A percentile compares a stretch with the other conserved stretches of the same genome.
These are phyloP conservation scores for Geococcyx californianus DNA, from an alignment of 2,113 vertebrate species.

Conservation along the genomic window DNA sequence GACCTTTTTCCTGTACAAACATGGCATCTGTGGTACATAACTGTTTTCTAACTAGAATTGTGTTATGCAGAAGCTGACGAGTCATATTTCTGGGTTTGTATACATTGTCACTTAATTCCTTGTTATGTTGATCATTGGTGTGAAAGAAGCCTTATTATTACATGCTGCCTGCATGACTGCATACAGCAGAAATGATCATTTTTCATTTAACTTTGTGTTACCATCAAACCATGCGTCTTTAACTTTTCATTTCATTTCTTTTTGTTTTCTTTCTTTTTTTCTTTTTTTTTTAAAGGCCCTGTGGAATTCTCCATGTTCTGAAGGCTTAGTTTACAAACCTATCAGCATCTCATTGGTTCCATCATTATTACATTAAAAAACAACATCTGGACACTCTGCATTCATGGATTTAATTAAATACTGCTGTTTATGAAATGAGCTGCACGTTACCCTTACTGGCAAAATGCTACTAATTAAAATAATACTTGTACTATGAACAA, in stretches of 20 bases:
- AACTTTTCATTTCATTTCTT: conserved; percentile 66
- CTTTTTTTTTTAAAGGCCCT: conserved; percentile 73
- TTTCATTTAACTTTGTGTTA: conserved; percentile 42
- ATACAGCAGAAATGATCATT: not conserved
- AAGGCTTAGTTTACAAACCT: conserved; percentile 80
- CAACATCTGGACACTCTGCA: conserved; percentile 63
- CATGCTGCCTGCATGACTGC: not conserved
- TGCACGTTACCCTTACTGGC: conserved; percentile 29
- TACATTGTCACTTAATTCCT: not conserved
- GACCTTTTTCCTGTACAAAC: not conserved
- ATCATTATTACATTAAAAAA: conserved; percentile 72
- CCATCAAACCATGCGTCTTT: conserved; percentile 46
- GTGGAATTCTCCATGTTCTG: conserved; percentile 81
- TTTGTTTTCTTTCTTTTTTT: conserved; percentile 54
- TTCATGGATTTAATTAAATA: conserved; percentile 57
- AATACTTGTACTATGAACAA: conserved; percentile 7
- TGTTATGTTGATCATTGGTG: not conserved
- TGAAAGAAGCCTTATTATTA: not conserved
- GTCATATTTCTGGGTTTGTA: not conserved
- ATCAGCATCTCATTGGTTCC: conserved; percentile 75
- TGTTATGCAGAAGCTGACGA: not conserved
- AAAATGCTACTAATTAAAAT: conserved; percentile 9
- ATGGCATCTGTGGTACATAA: not conserved
- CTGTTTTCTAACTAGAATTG: not conserved
- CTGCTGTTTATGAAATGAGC: conserved; percentile 50